Evolutionary conservation across 2,888 invertebrate species (phyloP), one percentile per base, ranked within the genome.

Genomic region (Hylaea fasciaria): DNA sequence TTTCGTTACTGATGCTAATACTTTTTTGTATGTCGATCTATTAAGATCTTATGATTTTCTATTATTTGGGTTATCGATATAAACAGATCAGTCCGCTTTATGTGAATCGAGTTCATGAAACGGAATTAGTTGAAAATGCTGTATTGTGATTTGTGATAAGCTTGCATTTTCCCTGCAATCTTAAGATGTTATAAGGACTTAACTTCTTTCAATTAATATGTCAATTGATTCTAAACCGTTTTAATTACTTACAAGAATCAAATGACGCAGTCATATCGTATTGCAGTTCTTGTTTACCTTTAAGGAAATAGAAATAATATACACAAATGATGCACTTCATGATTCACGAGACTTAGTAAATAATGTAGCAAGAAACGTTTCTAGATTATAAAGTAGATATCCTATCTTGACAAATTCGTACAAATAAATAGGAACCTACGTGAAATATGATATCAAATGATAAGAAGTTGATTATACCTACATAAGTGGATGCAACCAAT

Each of bases 381-480:
- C 29, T 35, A 56, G 55, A 58, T 58, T 52, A 63, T 58, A 50
- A 44, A 43, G 44, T 40, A 54, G 57, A 66, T 54, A 62, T 28
- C 28, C 29, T 48, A 61, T 56, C 43, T 41, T 11, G 22, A 48
- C 22, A 35, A 22, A 16, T 47, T 37, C 17, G 29, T 32, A 47
- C 48, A 48, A 62, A 57, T 55, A 57, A 46, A 59, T 44, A 61
- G 35, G 44, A 32, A 50, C 13, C 5, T 22, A 22, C 22, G 5
- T 22, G 41, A 48, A 55, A 39, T 37, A 50, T 47, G 46, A 51
- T 58, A 68, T 47, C 58, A 44, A 8, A 9, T 48, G 66, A 66
- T 57, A 64, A 56, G 9, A 37, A 52, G 29, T 57, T 57, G 49
- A 57, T 56, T 53, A 55, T 50, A 54, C 57, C 49, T 32, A 57